Base-by-base conservation (phyloP, 2,888 invertebrate genomes). In the Heliconius erato region DNA sequence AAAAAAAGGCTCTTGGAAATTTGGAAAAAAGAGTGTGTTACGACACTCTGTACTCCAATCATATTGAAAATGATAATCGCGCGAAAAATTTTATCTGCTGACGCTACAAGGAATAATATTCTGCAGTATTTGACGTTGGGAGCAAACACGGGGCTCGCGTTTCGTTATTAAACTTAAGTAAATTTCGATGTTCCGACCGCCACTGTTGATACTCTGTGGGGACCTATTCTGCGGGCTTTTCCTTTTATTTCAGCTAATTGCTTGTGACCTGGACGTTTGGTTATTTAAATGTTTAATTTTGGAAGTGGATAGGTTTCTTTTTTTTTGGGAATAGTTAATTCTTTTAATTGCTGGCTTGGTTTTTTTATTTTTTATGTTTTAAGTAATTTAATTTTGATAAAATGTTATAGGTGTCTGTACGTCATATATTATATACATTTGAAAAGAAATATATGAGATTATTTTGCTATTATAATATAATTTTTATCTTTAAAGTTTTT, bases 81-180 rank as follows among this genome's bases (percentile, higher is more conserved):
- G 14, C 1, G 26, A 49, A 32, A 14, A 44, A 76, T 82, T 76
- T 59, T 44, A 12, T 72, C 72, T 82, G 79, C 74, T n/a, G 83
- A 83, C 87, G 86, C 89, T 88, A 88, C 89, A 19, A 49, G 63
- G 77, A 88, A 88, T 90, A 88, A 89, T 89, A 90, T 87, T 88
- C 89, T 88, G 89, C 89, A 89, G 89, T 94, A 92, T 94, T 94
- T 94, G 95, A 91, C 92, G 92, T 92, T 89, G 88, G 87, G 88
- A 85, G 93, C 93, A 95, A 95, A 96, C 93, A 95, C 94, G 92
- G 94, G 95, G 94, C 93, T 93, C 92, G 93, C 93, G 92, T 93
- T 94, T 94, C 93, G 94, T 94, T 95, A 94, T 95, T 94, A 94
- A 95, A 94, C 94, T 94, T 95, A 95, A 96, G 95, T 96, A 96